These are phyloP conservation scores for Xestia c-nigrum DNA, from an alignment of 2,888 invertebrate genomes.

Conservation along the genomic window DNA sequence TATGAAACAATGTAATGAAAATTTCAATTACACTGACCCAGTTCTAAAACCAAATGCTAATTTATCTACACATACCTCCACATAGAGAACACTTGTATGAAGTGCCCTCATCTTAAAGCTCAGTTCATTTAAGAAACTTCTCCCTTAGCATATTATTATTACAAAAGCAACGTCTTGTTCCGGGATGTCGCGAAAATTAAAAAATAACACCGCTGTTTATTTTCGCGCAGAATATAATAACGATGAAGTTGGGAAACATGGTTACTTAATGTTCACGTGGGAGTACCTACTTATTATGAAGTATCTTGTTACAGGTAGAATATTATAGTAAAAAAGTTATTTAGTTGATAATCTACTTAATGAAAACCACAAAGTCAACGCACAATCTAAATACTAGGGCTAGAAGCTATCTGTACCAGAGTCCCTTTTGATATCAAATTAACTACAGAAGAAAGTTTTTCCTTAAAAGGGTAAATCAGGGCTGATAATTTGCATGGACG, in stretches of 20 bases:
- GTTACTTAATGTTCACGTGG: conserved; percentile 12
- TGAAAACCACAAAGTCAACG: background rate
- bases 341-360: background rate
- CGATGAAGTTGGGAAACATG: conserved; percentile 31
- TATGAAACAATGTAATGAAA: background rate
- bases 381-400: background rate
- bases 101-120: background rate
- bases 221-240: conserved; percentile 42
- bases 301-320: background rate
- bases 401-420: background rate
- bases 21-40: background rate
- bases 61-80: background rate
- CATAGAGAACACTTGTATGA: background rate
- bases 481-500: background rate
- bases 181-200: conserved; percentile 45
- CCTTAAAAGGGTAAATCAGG: background rate
- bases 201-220: conserved; percentile 53
- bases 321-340: background rate
- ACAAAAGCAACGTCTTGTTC: conserved; percentile 29
- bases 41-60: background rate
- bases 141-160: conserved; percentile 17
- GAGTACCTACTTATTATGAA: background rate
- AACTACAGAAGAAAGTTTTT: background rate
- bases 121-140: conserved; percentile 8
- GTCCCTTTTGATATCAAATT: background rate